Evolutionary conservation across 2,797 vertebrate genomes (phyloP).

Genomic region (Columba guinea): DNA sequence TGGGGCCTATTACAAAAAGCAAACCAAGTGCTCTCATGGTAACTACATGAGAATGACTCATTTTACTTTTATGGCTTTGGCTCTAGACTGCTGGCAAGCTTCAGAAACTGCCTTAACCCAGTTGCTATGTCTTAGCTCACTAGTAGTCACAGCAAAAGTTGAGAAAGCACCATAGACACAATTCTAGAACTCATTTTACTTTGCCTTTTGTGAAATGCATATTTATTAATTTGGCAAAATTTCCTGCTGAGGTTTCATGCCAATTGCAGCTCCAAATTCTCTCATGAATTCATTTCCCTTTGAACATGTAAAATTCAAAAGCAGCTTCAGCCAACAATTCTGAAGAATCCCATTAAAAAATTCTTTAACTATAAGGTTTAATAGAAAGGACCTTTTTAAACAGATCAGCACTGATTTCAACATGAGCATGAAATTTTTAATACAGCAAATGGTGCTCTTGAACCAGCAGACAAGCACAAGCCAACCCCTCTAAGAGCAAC

Average conservation of each 20-base stretch:
- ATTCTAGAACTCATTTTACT: conserved; percentile 13
- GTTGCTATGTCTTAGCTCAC: background rate
- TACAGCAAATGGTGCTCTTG: background rate
- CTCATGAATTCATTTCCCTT: background rate
- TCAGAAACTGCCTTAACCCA: background rate
- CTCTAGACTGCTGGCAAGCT: background rate
- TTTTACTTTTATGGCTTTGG: background rate
- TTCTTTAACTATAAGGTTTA: background rate
- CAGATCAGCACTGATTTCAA: background rate
- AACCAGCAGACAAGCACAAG: background rate
- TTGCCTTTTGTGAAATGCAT: background rate
- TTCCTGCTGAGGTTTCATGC: background rate
- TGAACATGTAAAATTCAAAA: background rate
- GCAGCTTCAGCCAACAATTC: background rate
- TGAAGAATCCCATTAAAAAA: background rate
- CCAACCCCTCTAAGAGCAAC: background rate
- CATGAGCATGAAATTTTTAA: background rate
- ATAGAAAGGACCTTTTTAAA: background rate
- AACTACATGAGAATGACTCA: background rate
- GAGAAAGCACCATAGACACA: background rate
- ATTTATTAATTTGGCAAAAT: conserved; percentile 16
- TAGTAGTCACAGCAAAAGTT: background rate
- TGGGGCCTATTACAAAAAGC: background rate
- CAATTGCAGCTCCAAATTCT: background rate
- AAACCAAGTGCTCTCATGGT: background rate